phyloP scores from a whole-genome alignment of 2,888 invertebrate genomes.

The Malthinus seriepunctatus region DNA sequence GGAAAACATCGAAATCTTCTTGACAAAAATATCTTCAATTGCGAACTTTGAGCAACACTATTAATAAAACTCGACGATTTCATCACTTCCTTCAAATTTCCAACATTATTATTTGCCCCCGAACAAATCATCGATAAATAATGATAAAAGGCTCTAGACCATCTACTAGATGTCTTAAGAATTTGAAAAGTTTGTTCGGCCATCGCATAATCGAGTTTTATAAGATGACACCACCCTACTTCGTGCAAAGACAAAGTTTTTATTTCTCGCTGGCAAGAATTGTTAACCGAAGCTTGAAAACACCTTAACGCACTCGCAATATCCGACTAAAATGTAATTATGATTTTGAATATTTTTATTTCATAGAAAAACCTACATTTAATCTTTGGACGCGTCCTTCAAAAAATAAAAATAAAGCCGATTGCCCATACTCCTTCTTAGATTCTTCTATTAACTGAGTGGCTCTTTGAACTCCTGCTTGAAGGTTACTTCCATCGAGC shows the following conservation, averaged over 20 bases:
- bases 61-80: conserved; percentile 42
- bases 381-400: conserved; percentile 64
- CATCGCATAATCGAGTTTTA: conserved; percentile 62
- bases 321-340: conserved; percentile 58
- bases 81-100: conserved; percentile 37
- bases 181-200: conserved; percentile 59
- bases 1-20: conserved; percentile 45
- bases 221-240: conserved; percentile 69
- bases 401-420: conserved; percentile 70
- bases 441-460: conserved; percentile 59
- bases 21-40: conserved; percentile 48
- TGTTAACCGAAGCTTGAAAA: conserved; percentile 62
- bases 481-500: conserved; percentile 63
- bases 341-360: not conserved
- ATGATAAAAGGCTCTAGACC: conserved; percentile 68
- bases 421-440: conserved; percentile 60
- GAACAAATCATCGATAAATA: conserved; percentile 60
- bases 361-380: conserved; percentile 54
- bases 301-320: conserved; percentile 61
- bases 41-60: conserved; percentile 44
- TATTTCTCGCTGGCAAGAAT: conserved; percentile 65
- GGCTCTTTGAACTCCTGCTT: conserved; percentile 62
- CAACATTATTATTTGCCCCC: conserved; percentile 42
- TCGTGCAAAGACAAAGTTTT: conserved; percentile 63
- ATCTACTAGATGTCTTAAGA: conserved; percentile 63